Base-by-base conservation (phyloP, 2,797 vertebrate species). In the Neomorphus geoffroyi region DNA sequence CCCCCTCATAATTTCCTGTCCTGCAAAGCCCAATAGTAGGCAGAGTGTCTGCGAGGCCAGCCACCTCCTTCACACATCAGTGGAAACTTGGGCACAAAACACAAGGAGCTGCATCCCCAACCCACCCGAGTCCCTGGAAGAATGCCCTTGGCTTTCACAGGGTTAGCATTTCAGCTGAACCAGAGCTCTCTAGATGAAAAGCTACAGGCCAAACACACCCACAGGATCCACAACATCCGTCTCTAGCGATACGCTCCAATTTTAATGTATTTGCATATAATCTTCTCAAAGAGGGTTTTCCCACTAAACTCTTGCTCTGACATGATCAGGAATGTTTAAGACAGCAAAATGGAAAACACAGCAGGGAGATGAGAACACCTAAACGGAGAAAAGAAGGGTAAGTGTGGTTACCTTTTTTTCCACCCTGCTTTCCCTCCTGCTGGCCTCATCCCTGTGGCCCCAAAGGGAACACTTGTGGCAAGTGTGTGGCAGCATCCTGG, bases 251-350 rank as follows among this genome's bases (percentile, higher is more conserved):
- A 71, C 43, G 32, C 58, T 87, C 71, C 3, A 2, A 67, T 92
- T 93, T 92, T 65, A 88, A 71, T 80, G 35, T 61, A 71, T 88
- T 96, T 91, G 72, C 75, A 74, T 89, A 57, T 83, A 87, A 89
- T 74, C 66, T 80, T 71, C 56, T 89, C 5, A 0, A 4, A 92
- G 54, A 95, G 61, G 18, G 37, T 35, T 94, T 92, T 80, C 10
- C 30, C 81, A 83, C 41, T 69, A 21, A 89, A 85, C n/a, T 89
- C 79, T 78, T 95, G 91, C 58, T 89, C 79, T 88, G 79, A 91
- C 65, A 83, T 16, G 72, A 88, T 2, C 3, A 89, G 75, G 50
- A 94, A 85, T 74, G 50, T 89, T 87, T 80, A 78, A 82, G 77
- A 53, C 57, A 87, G 32, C 27, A 85, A 87, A 67, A 75, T 37